Percentiles rank a stretch among this genome's conserved stretches.
Conservation (phyloP, 2,797 vertebrate species). For the Oryzias dopingdopingensis region DNA sequence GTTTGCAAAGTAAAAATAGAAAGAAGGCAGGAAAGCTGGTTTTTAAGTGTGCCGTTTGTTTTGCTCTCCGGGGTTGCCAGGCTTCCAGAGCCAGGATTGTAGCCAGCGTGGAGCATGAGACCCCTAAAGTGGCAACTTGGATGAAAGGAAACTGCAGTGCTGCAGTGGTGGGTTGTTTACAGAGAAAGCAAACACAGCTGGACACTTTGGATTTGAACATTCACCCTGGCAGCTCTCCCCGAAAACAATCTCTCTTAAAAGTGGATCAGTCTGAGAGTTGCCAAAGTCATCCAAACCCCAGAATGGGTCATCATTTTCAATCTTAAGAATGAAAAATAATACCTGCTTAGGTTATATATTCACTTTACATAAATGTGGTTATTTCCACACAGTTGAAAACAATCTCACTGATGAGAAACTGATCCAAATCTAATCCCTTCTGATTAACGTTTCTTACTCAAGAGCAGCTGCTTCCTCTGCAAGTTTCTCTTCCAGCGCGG, state of each 20-base stretch:
- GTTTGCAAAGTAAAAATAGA: conserved; percentile 1
- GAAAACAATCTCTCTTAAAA: conserved; percentile 46
- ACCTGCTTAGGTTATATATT: conserved; percentile 2
- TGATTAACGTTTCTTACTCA: conserved; percentile 51
- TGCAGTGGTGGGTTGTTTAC: conserved; percentile 17
- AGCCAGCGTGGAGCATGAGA: conserved; percentile 38
- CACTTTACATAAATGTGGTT: conserved; percentile 5
- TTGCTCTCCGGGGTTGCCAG: conserved; percentile 50
- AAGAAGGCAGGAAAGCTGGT: conserved; percentile 7
- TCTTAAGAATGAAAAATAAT: not conserved
- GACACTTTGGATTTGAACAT: conserved; percentile 55
- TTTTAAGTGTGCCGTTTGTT: conserved; percentile 39
- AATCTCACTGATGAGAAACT: conserved; percentile 39
- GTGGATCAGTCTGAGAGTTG: conserved; percentile 11
- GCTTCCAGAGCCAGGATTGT: conserved; percentile 47
- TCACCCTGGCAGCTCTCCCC: conserved; percentile 42
- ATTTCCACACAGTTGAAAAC: conserved; percentile 23
- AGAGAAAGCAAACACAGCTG: conserved; percentile 58
- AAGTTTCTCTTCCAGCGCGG: conserved; percentile 15
- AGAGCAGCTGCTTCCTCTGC: conserved; percentile 20
- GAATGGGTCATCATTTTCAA: no score
- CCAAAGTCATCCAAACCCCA: conserved; percentile 1
- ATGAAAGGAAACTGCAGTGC: conserved; percentile 31
- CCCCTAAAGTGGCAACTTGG: conserved; percentile 37
- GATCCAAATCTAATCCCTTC: conserved; percentile 30